Evolutionary conservation across 2,113 vertebrate genomes (phyloP), one percentile per base, ranked within the genome.

Genomic region (Macrotis lagotis): DNA sequence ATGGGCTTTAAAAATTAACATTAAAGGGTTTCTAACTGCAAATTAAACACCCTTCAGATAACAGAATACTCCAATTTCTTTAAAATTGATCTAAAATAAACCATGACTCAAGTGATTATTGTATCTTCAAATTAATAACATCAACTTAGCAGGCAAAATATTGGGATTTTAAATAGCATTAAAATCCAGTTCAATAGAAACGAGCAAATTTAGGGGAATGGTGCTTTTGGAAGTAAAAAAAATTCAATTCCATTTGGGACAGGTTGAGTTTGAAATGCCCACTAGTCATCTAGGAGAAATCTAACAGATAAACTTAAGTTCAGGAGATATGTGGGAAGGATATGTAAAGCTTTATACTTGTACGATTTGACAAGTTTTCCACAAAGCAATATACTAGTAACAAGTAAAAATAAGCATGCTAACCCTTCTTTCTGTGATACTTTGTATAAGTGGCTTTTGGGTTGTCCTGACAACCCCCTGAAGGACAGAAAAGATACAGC

Each of bases 141-240:
- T 90, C 25, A 90, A 88, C 88, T 92, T 92, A 95, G 6, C 50
- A 95, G 26, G 50, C 90, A 94, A 91, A 95, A 50, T 47, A 3
- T 12, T 92, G 51, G 92, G 92, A 90, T 83, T 48, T 14, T 48
- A 48, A 88, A 91, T 44, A 66, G 51, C 90, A 50, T 93, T 90
- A 90, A 93, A 88, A 83, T 83, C 44, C n/a, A 44, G 19, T 83
- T 83, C 7, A 44, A 83, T 83, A 83, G 66, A 83, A 83, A 83
- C 44, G n/a, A n/a, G 16, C n/a, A 44, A 37, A 3, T 44, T 83
- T 44, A n/a, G 31, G 66, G 6, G n/a, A 83, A 83, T 83, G 66
- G 6, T 44, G 31, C 44, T 83, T 44, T 8, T 22, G 16, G 66
- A 37, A n/a, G 16, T 5, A 11, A 83, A 66, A 14, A 66, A 66